Percentiles rank a stretch among this genome's conserved stretches.
Conservation (phyloP, 2,888 invertebrate species). For the Caradrina clavipalpis region DNA sequence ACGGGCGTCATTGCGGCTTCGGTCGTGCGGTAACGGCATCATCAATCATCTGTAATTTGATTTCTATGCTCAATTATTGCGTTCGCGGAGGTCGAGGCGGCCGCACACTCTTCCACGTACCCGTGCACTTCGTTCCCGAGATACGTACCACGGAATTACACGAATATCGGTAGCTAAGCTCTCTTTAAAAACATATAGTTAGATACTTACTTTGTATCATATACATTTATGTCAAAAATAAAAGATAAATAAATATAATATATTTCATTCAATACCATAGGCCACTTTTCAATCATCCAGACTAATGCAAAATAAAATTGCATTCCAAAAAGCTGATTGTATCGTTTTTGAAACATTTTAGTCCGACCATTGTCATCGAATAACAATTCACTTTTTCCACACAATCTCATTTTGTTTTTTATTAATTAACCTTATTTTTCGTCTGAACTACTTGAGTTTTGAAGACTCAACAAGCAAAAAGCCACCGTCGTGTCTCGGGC, state of each 20-base stretch:
- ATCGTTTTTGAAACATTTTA: slow-evolving; percentile 44
- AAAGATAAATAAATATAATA: slow-evolving; percentile 8
- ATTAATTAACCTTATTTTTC: slow-evolving; percentile 73
- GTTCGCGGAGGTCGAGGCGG: slow-evolving; percentile 87
- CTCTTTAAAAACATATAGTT: slow-evolving; percentile 23
- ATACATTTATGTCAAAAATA: slow-evolving; percentile 1
- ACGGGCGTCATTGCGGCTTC: slow-evolving; percentile 86
- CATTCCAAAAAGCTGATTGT: slow-evolving; percentile 25
- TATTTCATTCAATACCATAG: slow-evolving; percentile 20
- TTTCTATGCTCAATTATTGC: slow-evolving; percentile 91
- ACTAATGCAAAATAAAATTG: slow-evolving; percentile 46
- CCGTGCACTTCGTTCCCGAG: slow-evolving; percentile 72
- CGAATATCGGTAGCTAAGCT: slow-evolving; percentile 63
- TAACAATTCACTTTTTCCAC: slow-evolving; percentile 61
- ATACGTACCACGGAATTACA: slow-evolving; percentile 66
- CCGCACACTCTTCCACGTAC: slow-evolving; percentile 81
- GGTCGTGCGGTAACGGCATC: slow-evolving; percentile 90
- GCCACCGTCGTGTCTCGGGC: slow-evolving; percentile 59
- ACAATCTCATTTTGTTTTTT: slow-evolving; percentile 61
- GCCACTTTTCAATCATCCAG: slow-evolving; percentile 44
- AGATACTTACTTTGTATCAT: not conserved
- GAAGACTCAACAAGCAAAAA: slow-evolving; percentile 70
- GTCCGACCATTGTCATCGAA: slow-evolving; percentile 54
- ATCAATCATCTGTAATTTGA: slow-evolving; percentile 91
- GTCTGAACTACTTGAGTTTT: slow-evolving; percentile 64